Percentiles rank a stretch among this genome's conserved stretches.
phyloP scores from a whole-genome alignment of 2,888 invertebrate genomes.

The Calameuta filiformis region DNA sequence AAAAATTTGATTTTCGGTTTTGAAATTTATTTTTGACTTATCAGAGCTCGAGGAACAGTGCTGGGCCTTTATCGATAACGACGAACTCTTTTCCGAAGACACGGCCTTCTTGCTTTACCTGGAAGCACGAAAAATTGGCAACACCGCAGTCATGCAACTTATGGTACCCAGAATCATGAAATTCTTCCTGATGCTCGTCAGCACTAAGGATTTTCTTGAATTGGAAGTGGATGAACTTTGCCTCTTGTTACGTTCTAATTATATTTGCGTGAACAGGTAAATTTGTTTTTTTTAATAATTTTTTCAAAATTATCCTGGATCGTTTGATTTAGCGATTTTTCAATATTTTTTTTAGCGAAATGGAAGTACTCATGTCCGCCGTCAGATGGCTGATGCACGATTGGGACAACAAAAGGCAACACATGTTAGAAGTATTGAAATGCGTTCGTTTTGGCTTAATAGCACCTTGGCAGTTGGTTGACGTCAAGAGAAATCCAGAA shows the following conservation, averaged over 20 bases:
- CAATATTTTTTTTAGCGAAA: slow-evolving; percentile 68
- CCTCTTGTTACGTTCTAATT: slow-evolving; percentile 77
- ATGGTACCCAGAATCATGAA: slow-evolving; percentile 81
- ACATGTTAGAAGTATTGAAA: slow-evolving; percentile 73
- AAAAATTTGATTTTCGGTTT: not conserved
- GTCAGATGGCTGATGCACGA: slow-evolving; percentile 82
- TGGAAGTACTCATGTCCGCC: slow-evolving; percentile 83
- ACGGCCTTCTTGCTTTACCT: slow-evolving; percentile 78
- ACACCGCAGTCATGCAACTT: slow-evolving; percentile 75
- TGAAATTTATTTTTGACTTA: not conserved
- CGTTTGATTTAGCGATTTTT: not conserved
- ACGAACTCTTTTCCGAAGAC: slow-evolving; percentile 78
- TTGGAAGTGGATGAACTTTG: slow-evolving; percentile 75
- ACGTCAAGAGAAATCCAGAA: slow-evolving; percentile 79
- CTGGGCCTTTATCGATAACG: slow-evolving; percentile 80
- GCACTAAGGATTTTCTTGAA: slow-evolving; percentile 79
- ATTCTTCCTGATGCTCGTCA: slow-evolving; percentile 81
- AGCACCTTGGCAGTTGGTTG: slow-evolving; percentile 83
- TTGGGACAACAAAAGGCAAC: slow-evolving; percentile 73
- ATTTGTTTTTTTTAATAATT: slow-evolving; percentile 36
- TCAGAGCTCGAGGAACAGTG: slow-evolving; percentile 80
- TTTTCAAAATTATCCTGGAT: not conserved
- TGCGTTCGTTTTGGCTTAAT: slow-evolving; percentile 84
- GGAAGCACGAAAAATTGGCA: slow-evolving; percentile 70
- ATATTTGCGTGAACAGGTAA: slow-evolving; percentile 80